Base-by-base conservation (phyloP, 2,113 vertebrate genomes). In the Fukomys damarensis region DNA sequence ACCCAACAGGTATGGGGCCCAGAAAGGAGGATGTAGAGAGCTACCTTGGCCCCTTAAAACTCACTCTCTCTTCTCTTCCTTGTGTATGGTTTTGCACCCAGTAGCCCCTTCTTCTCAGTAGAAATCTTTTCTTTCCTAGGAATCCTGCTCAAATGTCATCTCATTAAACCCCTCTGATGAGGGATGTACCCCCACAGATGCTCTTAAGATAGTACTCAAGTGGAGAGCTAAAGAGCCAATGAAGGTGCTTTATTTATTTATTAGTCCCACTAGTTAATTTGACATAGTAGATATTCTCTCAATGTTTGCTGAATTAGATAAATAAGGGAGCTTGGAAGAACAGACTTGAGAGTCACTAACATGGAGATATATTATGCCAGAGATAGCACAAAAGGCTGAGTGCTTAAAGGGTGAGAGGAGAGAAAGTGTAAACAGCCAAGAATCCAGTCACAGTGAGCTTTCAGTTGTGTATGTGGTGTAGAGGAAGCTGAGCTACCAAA, bases 231-330 rank as follows among this genome's bases (percentile, higher is more conserved):
- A 89, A 41, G 38, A 32, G 30, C 22, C 72, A 91, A 85, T 46
- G 11, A 20, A 80, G 16, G 59, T 16, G 13, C 38, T 88, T 95
- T 63, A 43, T 72, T 95, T 63, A 43, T 72, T 93, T 59, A 28
- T 59, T 96, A 80, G 85, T 79, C 9, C 54, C 59, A 72, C 28
- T 63, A 93, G 41, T 59, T 89, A 86, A 90, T 32, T 95, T 91
- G 70, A 28, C 43, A 63, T 5, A 72, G 16, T 79, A 83, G n/a
- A 49, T 81, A 28, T 90, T 95, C 32, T 49, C 2, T 92, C 81
- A 92, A 68, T 89, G 43, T 81, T 91, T 88, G 91, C 16, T 49
- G 65, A 93, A 82, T 97, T 86, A 41, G 85, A 68, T 91, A 74
- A 89, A 84, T 66, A 63, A 12, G n/a, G 26, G 38, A 43, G 2